Evolutionary conservation across 2,888 invertebrate genomes (phyloP).

Genomic region (Ornithoptera alexandrae): DNA sequence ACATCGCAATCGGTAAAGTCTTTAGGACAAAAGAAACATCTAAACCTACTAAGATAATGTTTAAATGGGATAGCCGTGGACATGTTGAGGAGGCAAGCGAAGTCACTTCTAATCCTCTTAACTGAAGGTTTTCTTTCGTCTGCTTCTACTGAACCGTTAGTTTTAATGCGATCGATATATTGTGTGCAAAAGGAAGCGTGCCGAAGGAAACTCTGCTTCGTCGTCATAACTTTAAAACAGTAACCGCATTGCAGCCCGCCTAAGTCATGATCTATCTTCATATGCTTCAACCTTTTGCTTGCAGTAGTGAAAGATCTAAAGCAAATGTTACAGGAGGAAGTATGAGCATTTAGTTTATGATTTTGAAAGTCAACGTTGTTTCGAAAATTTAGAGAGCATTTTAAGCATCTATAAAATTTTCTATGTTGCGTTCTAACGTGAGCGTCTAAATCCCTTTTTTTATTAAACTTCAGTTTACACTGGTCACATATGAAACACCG

Average conservation of each 20-base stretch:
- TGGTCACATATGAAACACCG: conserved; percentile 49
- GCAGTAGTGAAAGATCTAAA: conserved; percentile 53
- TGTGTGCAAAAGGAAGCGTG: conserved; percentile 53
- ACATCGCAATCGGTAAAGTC: conserved; percentile 57
- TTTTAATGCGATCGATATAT: background rate
- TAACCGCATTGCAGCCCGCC: conserved; percentile 53
- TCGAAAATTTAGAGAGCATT: conserved; percentile 48
- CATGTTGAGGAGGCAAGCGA: conserved; percentile 61
- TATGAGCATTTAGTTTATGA: conserved; percentile 54
- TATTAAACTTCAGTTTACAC: conserved; percentile 55
- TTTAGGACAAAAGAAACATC: conserved; percentile 67
- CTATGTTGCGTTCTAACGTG: conserved; percentile 54
- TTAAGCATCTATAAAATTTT: conserved; percentile 48
- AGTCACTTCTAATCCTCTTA: conserved; percentile 50
- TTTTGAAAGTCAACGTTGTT: conserved; percentile 45
- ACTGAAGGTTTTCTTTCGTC: conserved; percentile 44
- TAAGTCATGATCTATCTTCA: conserved; percentile 53
- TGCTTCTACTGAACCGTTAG: background rate
- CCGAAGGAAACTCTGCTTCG: conserved; percentile 54
- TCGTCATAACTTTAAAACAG: conserved; percentile 52
- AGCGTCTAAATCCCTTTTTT: conserved; percentile 52
- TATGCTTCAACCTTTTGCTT: conserved; percentile 52
- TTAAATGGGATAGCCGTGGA: conserved; percentile 66
- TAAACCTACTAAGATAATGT: conserved; percentile 57
- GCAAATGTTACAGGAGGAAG: conserved; percentile 60